A percentile compares a stretch with the other conserved stretches of the same genome.
Conservation (phyloP, 2,113 vertebrate genomes). For the Rhinogobius similis region DNA sequence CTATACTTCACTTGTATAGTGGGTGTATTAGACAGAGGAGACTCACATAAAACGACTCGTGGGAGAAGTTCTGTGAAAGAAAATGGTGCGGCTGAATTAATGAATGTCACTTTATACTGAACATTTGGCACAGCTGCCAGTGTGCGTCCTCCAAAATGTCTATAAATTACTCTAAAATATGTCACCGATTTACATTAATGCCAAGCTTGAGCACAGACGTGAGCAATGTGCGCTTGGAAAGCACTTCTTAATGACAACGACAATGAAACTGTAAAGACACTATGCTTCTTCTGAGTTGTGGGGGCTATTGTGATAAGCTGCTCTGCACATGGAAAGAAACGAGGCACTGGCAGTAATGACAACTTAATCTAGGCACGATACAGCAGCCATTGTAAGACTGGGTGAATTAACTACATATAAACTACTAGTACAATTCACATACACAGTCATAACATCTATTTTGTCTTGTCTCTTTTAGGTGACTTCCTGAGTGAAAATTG, state of each 20-base stretch:
- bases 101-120: conserved; percentile 18
- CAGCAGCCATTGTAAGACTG: background rate
- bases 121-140: conserved; percentile 1
- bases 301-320: conserved; percentile 13
- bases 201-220: conserved; percentile 4
- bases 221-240: background rate
- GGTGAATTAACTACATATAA: background rate
- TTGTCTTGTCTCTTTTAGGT: background rate
- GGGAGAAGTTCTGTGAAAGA: conserved; percentile 9
- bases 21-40: conserved; percentile 10
- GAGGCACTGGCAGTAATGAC: conserved; percentile 11
- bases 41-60: conserved; percentile 11
- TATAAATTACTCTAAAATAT: conserved; percentile 14
- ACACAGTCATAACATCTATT: background rate
- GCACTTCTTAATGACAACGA: conserved; percentile 17
- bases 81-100: conserved; percentile 24
- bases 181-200: conserved; percentile 18
- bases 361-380: conserved; percentile 8
- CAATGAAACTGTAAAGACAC: conserved; percentile 8
- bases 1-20: background rate
- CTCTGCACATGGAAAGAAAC: conserved; percentile 8
- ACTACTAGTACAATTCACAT: background rate
- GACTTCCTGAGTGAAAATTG: background rate
- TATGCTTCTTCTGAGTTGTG: conserved; percentile 16
- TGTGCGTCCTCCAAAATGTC: conserved; percentile 10